phyloP scores from a whole-genome alignment of 2,797 vertebrate species.

The Rachycentron canadum region DNA sequence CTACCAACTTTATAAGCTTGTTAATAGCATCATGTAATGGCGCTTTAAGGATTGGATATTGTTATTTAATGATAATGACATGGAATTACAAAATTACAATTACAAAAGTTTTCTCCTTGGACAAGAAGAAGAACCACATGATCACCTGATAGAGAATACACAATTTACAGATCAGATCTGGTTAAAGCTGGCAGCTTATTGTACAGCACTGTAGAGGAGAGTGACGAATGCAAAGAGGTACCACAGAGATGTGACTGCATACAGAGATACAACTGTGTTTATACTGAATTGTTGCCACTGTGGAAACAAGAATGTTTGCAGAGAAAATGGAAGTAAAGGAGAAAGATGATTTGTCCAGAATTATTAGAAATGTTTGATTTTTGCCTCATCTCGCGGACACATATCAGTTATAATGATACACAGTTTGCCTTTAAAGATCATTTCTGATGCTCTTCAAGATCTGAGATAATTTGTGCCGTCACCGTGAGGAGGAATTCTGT shows the following conservation, averaged over 20 bases:
- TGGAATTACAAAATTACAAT: too few relatives aligned
- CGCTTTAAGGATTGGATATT: too few relatives aligned
- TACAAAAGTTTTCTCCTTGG: background rate
- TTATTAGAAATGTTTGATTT: background rate
- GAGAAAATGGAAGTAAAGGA: background rate
- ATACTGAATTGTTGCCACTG: background rate
- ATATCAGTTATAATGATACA: background rate
- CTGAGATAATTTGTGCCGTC: background rate
- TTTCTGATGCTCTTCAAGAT: background rate
- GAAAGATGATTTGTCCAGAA: background rate
- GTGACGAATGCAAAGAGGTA: background rate
- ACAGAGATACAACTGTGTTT: background rate
- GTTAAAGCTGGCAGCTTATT: background rate
- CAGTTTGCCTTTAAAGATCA: background rate
- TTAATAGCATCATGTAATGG: too few relatives aligned
- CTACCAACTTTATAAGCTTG: background rate
- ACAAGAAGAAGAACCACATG: background rate
- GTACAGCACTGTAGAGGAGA: background rate
- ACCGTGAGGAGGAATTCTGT: constrained; percentile 5
- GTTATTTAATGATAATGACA: background rate
- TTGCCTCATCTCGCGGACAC: background rate
- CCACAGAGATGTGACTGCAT: constrained; percentile 6
- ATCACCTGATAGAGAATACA: background rate
- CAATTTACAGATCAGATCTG: background rate
- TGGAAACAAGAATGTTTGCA: background rate